A percentile compares a stretch with the other conserved stretches of the same genome.
These are phyloP conservation scores for Bufo gargarizans DNA, from an alignment of 2,113 vertebrate genomes.

Conservation along the genomic window DNA sequence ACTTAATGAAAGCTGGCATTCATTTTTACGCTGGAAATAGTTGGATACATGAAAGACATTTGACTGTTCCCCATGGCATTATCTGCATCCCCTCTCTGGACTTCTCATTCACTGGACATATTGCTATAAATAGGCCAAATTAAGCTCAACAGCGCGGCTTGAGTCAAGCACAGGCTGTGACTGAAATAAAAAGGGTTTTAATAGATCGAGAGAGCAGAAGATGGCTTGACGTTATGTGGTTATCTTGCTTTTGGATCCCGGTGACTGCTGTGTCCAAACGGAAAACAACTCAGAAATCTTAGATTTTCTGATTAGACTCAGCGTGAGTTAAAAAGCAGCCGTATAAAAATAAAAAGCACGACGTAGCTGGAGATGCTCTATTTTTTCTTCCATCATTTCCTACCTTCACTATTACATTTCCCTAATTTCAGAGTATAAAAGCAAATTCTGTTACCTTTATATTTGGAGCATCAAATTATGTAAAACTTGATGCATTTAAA, in stretches of 20 bases:
- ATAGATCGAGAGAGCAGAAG: conserved; percentile 20
- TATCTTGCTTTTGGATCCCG: conserved; percentile 40
- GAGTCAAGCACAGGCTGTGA: conserved; percentile 25
- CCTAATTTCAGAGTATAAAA: conserved; percentile 11
- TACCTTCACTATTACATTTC: conserved; percentile 11
- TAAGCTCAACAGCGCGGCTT: neutral
- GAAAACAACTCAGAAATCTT: conserved; percentile 45
- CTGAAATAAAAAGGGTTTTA: conserved; percentile 19
- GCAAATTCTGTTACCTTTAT: neutral
- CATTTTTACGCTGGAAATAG: neutral
- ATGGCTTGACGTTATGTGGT: conserved; percentile 29
- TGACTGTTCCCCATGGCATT: neutral
- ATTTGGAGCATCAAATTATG: conserved; percentile 6
- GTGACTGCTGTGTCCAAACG: conserved; percentile 52
- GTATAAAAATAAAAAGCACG: conserved; percentile 1
- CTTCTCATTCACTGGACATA: conserved; percentile 10
- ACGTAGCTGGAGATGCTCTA: neutral
- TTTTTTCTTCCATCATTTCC: neutral
- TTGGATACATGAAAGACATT: neutral
- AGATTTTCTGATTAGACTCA: conserved; percentile 57
- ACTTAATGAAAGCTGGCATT: neutral
- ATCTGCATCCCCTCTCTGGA: neutral
- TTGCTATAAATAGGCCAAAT: conserved; percentile 37
- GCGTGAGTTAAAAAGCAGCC: conserved; percentile 36
- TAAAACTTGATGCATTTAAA: conserved; percentile 12